phyloP scores from a whole-genome alignment of 2,113 vertebrate genomes.

The Sorex araneus region DNA sequence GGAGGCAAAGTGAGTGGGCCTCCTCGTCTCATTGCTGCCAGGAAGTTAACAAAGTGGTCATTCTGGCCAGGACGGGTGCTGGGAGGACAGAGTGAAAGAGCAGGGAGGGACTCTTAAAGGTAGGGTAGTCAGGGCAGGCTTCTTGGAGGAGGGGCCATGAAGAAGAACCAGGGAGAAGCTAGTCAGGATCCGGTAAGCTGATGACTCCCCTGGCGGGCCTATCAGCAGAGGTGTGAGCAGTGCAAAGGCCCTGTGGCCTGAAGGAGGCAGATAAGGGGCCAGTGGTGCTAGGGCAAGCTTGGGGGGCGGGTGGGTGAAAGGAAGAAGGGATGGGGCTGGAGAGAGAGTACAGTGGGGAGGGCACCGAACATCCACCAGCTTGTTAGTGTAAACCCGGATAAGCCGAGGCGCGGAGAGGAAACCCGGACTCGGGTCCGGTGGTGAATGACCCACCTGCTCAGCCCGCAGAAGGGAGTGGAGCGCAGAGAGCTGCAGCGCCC shows the following conservation, averaged over 20 bases:
- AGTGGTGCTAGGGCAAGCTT: not conserved
- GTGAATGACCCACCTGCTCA: no score
- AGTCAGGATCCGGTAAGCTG: not conserved
- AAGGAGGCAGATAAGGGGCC: not conserved
- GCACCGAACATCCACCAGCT: not conserved
- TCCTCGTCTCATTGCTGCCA: not conserved
- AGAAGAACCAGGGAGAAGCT: not conserved
- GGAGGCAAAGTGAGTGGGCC: not conserved
- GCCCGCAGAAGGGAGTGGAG: no score
- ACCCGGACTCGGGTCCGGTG: rapidly evolving
- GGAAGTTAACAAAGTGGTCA: not conserved
- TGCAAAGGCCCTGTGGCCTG: slow-evolving; percentile 25
- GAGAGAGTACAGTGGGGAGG: not conserved
- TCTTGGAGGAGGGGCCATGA: slow-evolving; percentile 5
- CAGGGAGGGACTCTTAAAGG: not conserved
- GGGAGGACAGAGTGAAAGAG: no score
- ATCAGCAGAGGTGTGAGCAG: not conserved
- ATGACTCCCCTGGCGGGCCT: not conserved
- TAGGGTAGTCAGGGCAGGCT: not conserved
- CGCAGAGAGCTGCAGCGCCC: no score
- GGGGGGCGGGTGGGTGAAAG: not conserved
- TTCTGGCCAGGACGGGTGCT: not conserved
- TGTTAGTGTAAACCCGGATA: no score
- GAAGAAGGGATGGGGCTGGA: not conserved
- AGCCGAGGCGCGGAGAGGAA: not conserved